Percentiles rank a stretch among this genome's conserved stretches.
These are phyloP conservation scores for Aplysia californica DNA, from an alignment of 1,140 invertebrate genomes.

Conservation along the genomic window DNA sequence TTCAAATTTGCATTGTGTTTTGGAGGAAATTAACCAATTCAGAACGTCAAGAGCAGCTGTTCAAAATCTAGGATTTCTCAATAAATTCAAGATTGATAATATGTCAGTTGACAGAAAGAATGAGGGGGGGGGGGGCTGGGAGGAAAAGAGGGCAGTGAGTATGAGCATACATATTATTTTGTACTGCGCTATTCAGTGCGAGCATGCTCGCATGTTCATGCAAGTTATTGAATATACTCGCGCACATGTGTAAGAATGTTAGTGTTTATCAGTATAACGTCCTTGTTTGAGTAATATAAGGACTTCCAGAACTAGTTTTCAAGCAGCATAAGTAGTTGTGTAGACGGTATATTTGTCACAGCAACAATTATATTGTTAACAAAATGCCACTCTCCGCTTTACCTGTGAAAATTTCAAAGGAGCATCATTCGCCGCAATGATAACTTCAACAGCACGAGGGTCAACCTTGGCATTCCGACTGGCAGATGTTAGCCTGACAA, in stretches of 20 bases:
- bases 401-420: slow-evolving; percentile 59
- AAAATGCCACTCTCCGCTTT: not conserved
- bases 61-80: too few species aligned
- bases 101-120: too few species aligned
- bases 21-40: too few species aligned
- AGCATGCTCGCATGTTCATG: too few species aligned
- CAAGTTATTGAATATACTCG: not conserved
- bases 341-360: not conserved
- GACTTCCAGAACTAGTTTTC: not conserved
- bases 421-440: slow-evolving; percentile 61
- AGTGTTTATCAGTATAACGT: not conserved
- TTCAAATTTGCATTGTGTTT: too few species aligned
- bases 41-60: too few species aligned
- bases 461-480: slow-evolving; percentile 42
- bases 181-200: too few species aligned
- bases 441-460: slow-evolving; percentile 34
- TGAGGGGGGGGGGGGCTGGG: too few species aligned
- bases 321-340: not conserved
- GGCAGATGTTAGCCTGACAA: slow-evolving; percentile 44
- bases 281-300: not conserved
- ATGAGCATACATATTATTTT: too few species aligned
- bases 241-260: not conserved
- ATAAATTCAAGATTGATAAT: too few species aligned
- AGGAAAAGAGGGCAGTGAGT: too few species aligned
- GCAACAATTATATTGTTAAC: not conserved